Evolutionary conservation across 2,113 vertebrate genomes (phyloP).

Genomic region (Labrus mixtus): DNA sequence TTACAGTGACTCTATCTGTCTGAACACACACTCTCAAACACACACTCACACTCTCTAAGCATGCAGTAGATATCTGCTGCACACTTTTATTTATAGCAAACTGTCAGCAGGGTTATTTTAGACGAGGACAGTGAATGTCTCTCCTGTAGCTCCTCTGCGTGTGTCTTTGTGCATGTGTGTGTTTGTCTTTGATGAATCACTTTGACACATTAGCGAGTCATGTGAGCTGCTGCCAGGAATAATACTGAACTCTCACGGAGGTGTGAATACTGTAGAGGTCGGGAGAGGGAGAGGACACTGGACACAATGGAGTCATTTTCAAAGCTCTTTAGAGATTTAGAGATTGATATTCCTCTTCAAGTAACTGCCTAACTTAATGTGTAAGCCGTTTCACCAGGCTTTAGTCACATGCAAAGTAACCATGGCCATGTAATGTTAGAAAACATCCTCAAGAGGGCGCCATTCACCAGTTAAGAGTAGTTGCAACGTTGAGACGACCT

Average conservation of each 20-base stretch:
- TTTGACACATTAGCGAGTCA: conserved; percentile 24
- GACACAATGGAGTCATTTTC: neutral
- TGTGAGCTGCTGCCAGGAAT: conserved; percentile 52
- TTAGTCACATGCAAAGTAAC: rapidly evolving
- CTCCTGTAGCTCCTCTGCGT: neutral
- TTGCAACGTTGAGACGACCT: neutral
- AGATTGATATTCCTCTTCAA: neutral
- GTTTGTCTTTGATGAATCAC: neutral
- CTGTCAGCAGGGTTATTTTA: conserved; percentile 36
- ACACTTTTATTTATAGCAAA: conserved; percentile 19
- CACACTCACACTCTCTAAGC: neutral
- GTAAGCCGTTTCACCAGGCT: neutral
- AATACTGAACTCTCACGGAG: conserved; percentile 14
- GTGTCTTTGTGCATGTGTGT: neutral
- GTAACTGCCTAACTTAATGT: neutral
- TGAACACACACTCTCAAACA: neutral
- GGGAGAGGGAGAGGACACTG: neutral
- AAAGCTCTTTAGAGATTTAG: neutral
- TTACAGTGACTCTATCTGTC: neutral
- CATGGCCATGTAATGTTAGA: neutral
- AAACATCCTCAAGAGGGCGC: conserved; percentile 34
- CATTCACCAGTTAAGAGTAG: neutral
- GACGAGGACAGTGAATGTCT: neutral
- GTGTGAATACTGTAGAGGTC: neutral
- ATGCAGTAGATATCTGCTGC: neutral